Base-by-base conservation (phyloP, 2,888 invertebrate genomes). In the Ochropleura plecta region DNA sequence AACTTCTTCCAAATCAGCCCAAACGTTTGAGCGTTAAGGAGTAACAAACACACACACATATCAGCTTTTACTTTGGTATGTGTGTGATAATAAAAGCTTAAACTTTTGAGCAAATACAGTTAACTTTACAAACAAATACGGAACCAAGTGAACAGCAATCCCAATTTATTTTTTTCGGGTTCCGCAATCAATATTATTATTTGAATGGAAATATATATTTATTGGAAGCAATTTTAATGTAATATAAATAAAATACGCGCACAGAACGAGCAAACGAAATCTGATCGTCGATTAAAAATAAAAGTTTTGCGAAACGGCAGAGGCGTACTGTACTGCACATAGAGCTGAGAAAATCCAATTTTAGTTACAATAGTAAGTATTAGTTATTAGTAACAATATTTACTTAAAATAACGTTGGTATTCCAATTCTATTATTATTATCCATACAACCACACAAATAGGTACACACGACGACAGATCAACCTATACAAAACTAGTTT, bases 221-320 rank as follows among this genome's bases (percentile, higher is more conserved):
- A 88, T 90, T 88, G 87, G 83, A 87, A 87, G 82, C 90, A 90
- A 91, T 92, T 91, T 91, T 87, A 89, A 85, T 85, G 87, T 88
- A 89, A 91, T 91, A 90, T 91, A 91, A 92, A 92, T 91, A 91
- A 90, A 91, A 85, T 84, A 79, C 73, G 84, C 82, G 81, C 81
- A 86, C 87, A 86, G 86, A 88, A 76, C 74, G 83, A 84, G 84
- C 87, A 79, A 86, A 86, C 86, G 92, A 91, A 93, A 93, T 91
- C 88, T 86, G 93, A 93, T 91, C 92, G 86, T 72, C 82, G 87
- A 84, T 88, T 90, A 86, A 89, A 91, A 90, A 84, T 87, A 88
- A 88, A 88, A 84, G 83, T 75, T 83, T 84, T 79, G 74, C 60
- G 40, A 74, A 81, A 88, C 86, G 88, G 12, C 1, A 0, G 49